Conservation (phyloP, 1,140 invertebrate genomes). For the Zaprionus kolodkinae region DNA sequence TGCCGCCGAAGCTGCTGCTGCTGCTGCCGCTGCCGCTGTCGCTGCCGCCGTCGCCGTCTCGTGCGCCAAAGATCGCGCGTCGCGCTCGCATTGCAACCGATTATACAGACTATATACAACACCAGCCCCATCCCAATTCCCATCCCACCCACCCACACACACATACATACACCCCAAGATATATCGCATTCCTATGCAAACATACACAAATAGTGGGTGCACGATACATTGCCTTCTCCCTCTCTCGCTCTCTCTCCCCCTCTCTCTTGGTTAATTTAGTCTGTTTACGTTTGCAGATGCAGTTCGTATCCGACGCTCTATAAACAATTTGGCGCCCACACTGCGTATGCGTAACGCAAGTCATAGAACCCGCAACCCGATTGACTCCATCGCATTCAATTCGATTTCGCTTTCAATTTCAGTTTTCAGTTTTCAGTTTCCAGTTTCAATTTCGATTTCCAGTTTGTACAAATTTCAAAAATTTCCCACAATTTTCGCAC, state of each 20-base stretch:
- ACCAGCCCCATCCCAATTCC: not conserved
- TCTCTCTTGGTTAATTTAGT: not conserved
- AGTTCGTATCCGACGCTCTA: not conserved
- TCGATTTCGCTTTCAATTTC: constrained; percentile 8
- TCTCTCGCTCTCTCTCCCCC: not conserved
- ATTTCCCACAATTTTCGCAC: not conserved
- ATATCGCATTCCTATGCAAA: constrained; percentile 31
- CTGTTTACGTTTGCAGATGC: not conserved
- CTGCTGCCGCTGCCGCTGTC: no score
- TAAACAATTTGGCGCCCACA: not conserved
- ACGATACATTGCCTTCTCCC: not conserved
- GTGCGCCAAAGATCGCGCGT: constrained; percentile 18
- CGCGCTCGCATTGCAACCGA: constrained; percentile 12
- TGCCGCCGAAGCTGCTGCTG: constrained; percentile 4
- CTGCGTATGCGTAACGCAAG: constrained; percentile 7
- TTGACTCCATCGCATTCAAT: not conserved
- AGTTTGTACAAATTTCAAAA: constrained; percentile 4
- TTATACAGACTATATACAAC: constrained; percentile 6
- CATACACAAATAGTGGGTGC: constrained; percentile 6
- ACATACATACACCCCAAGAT: not conserved
- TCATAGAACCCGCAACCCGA: not conserved
- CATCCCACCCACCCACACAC: no score
- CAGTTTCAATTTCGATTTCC: not conserved
- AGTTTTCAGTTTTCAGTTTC: not conserved
- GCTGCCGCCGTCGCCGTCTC: not conserved